Evolutionary conservation across 1,140 invertebrate genomes (phyloP).

Genomic region (Papilio glaucus): DNA sequence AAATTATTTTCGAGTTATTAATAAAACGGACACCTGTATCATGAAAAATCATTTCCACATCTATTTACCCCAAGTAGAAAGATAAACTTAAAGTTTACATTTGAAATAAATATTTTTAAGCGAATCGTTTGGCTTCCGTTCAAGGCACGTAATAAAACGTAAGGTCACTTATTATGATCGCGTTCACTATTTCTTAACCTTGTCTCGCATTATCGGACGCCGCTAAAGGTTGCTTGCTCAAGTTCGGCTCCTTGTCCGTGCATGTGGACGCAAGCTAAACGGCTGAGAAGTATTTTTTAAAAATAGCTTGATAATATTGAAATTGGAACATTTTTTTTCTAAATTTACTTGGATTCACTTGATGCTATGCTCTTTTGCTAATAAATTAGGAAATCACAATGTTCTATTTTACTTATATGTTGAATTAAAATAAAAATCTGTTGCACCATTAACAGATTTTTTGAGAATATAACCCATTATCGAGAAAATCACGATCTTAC

Average conservation of each 20-base stretch:
- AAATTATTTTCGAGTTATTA: no score
- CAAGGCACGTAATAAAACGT: not conserved
- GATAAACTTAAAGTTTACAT: no score
- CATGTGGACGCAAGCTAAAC: not conserved
- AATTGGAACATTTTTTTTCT: not conserved
- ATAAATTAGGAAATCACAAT: not conserved
- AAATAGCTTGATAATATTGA: not conserved
- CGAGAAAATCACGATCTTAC: no score
- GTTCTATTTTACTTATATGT: not conserved
- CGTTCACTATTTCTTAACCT: slow-evolving; percentile 47
- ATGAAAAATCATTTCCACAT: no score
- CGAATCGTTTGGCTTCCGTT: slow-evolving; percentile 1
- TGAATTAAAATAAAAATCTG: no score
- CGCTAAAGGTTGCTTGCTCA: slow-evolving; percentile 44
- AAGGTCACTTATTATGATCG: slow-evolving; percentile 30
- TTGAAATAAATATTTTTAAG: not conserved
- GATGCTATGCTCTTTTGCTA: not conserved
- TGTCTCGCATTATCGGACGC: slow-evolving; percentile 47
- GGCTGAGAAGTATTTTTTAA: not conserved
- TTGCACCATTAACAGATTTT: no score
- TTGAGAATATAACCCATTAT: no score
- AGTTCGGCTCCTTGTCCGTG: slow-evolving; percentile 30
- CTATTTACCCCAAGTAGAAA: no score
- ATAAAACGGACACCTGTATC: no score
- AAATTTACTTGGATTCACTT: not conserved